Evolutionary conservation across 2,797 vertebrate species (phyloP).

Genomic region (Lerista edwardsae): DNA sequence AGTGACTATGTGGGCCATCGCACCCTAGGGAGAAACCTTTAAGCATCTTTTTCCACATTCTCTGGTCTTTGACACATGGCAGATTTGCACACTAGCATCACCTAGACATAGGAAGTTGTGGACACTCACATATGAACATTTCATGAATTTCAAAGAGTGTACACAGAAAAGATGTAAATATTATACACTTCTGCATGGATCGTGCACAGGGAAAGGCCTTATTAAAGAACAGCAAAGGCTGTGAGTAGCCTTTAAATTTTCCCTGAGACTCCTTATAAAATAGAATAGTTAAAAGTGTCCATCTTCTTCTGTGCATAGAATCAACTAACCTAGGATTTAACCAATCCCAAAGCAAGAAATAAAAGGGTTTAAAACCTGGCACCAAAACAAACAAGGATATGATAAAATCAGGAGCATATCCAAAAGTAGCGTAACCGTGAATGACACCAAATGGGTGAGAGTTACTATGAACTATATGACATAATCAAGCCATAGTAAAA

Average conservation of each 20-base stretch:
- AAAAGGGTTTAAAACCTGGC: conserved; percentile 11
- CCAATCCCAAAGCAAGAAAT: neutral
- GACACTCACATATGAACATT: neutral
- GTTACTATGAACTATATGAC: conserved; percentile 28
- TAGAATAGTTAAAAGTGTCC: no score
- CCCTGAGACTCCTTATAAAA: no score
- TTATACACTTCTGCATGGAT: neutral
- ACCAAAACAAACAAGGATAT: conserved; percentile 3
- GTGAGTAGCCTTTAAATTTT: neutral
- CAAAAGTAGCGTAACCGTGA: conserved; percentile 30
- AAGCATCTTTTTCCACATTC: neutral
- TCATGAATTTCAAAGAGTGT: no score
- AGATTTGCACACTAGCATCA: no score
- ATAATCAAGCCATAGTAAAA: neutral
- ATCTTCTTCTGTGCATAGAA: neutral
- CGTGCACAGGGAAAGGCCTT: neutral
- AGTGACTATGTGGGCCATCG: neutral
- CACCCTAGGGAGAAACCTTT: neutral
- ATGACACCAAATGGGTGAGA: conserved; percentile 33
- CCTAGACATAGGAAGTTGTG: no score
- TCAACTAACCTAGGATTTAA: no score
- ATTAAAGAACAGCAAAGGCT: no score
- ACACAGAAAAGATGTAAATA: neutral
- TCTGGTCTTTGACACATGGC: neutral
- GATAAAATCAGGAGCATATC: conserved; percentile 27